These are phyloP conservation scores for Athetis lepigone DNA, from an alignment of 2,888 invertebrate genomes.

Conservation along the genomic window DNA sequence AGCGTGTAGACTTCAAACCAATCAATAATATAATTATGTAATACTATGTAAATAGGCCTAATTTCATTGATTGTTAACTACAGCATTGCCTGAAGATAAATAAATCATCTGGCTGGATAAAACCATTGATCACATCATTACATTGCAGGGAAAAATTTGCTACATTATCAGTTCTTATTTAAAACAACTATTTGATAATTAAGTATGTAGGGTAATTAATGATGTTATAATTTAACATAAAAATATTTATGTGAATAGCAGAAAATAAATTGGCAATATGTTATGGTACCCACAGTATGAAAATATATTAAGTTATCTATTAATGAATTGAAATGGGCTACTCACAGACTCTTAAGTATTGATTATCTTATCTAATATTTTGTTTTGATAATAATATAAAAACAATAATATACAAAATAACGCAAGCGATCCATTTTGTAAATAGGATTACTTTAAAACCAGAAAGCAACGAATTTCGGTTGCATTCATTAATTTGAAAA, in stretches of 20 bases:
- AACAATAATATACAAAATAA: slow-evolving; percentile 24
- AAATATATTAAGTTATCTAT: no score
- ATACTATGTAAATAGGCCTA: no score
- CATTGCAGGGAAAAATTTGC: not conserved
- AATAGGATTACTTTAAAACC: slow-evolving; percentile 19
- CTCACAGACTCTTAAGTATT: not conserved
- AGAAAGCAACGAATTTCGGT: not conserved
- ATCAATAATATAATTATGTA: no score
- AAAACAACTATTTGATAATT: no score
- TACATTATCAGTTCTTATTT: no score
- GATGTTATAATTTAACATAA: no score
- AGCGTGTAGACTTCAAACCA: no score
- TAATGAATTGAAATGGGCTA: no score
- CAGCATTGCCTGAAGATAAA: not conserved
- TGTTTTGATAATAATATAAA: slow-evolving; percentile 46
- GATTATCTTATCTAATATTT: slow-evolving; percentile 21
- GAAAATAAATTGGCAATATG: no score
- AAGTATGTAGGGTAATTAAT: no score
- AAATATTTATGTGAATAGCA: no score
- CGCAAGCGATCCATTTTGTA: not conserved
- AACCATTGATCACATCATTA: not conserved
- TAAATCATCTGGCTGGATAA: not conserved
- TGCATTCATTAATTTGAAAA: slow-evolving; percentile 4
- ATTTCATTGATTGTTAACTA: not conserved
- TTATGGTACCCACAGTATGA: slow-evolving; percentile 1